Conservation (phyloP, 2,113 vertebrate genomes). For the Butorides virescens region DNA sequence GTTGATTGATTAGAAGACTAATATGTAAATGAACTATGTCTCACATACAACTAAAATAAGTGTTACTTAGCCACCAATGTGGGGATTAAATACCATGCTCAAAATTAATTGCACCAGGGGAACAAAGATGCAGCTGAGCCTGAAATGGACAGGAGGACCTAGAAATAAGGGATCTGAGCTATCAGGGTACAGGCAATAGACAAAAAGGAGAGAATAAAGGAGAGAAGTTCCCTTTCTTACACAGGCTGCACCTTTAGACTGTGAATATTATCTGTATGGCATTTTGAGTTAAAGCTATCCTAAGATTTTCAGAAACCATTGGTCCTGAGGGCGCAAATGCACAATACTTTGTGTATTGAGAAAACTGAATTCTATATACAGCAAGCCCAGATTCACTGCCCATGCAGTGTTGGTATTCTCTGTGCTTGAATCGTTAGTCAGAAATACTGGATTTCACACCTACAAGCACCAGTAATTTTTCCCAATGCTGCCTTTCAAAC, state of each 20-base stretch:
- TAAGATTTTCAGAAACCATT: not conserved
- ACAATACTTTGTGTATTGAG: not conserved
- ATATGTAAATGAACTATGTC: not conserved
- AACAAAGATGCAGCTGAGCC: not conserved
- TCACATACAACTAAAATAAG: not conserved
- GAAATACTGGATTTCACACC: constrained; percentile 15
- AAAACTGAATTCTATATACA: not conserved
- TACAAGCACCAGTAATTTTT: not conserved
- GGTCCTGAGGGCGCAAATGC: not conserved
- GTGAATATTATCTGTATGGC: not conserved
- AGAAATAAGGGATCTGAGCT: not conserved
- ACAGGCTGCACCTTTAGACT: not conserved
- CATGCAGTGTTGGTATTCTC: not conserved
- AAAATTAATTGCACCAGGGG: not conserved
- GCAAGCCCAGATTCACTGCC: not conserved
- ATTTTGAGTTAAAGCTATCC: not conserved
- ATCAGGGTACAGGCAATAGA: not conserved
- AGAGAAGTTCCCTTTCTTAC: not conserved
- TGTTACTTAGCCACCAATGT: not conserved
- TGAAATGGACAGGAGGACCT: not conserved
- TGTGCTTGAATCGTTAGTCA: not conserved
- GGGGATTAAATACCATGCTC: not conserved
- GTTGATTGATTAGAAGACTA: not conserved
- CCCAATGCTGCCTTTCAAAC: not conserved
- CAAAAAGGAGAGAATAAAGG: not conserved